These are phyloP conservation scores for Limnephilus marmoratus DNA, from an alignment of 2,888 invertebrate genomes.

Conservation along the genomic window DNA sequence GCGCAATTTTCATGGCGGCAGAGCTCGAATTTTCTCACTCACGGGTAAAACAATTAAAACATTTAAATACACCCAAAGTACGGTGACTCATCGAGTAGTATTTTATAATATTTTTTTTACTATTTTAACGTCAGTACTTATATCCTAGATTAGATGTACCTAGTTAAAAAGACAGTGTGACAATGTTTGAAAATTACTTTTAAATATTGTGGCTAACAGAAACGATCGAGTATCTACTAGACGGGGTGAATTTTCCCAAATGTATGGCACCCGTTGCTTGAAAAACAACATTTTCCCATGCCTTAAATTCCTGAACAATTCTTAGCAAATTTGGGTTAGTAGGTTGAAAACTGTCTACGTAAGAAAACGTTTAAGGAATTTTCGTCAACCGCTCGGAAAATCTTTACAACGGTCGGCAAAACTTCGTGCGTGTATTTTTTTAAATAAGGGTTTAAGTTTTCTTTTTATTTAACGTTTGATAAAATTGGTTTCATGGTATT, in stretches of 20 bases:
- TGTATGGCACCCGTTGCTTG: slow-evolving; percentile 4
- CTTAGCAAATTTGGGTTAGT: not conserved
- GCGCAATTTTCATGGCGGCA: not conserved
- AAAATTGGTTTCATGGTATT: no score
- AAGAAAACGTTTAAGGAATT: slow-evolving; percentile 15
- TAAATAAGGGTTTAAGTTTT: not conserved
- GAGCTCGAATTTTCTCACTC: not conserved
- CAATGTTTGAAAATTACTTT: not conserved
- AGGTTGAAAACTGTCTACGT: not conserved
- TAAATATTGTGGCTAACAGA: not conserved
- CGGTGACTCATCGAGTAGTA: not conserved
- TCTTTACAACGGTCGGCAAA: not conserved
- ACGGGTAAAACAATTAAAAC: no score
- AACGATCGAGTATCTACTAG: not conserved
- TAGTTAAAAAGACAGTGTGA: no score
- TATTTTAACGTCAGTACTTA: no score
- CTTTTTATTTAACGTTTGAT: no score
- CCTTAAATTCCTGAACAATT: slow-evolving; percentile 23
- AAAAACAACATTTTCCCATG: not conserved
- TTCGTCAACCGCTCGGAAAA: slow-evolving; percentile 4
- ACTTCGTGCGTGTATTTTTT: not conserved
- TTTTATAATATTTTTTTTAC: not conserved
- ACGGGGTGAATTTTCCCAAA: not conserved
- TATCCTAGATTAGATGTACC: no score
- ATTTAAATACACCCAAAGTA: not conserved